phyloP scores from a whole-genome alignment of 2,113 vertebrate species.

The Scalopus aquaticus region DNA sequence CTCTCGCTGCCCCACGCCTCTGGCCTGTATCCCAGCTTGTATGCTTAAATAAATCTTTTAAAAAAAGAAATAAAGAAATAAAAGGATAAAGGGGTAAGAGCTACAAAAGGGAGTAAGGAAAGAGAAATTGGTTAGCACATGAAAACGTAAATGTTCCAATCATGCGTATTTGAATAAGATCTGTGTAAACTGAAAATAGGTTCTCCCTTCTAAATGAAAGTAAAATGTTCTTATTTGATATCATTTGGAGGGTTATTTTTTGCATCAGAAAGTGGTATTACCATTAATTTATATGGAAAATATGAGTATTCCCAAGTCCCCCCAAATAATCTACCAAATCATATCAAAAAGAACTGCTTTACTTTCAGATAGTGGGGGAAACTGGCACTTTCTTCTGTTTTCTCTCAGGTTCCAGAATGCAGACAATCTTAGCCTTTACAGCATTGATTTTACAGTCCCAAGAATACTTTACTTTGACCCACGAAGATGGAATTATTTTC shows the following conservation, averaged over 20 bases:
- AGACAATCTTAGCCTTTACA: not conserved
- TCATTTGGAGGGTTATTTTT: not conserved
- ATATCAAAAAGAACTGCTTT: not conserved
- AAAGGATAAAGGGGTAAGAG: not conserved
- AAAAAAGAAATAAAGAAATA: not conserved
- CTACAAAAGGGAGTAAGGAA: not conserved
- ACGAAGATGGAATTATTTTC: conserved; percentile 68
- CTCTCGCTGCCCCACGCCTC: too few species aligned
- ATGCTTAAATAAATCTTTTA: too few species aligned
- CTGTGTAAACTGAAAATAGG: not conserved
- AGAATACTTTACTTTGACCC: conserved; percentile 48
- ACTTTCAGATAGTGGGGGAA: not conserved
- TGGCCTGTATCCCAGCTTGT: too few species aligned
- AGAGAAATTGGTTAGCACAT: not conserved
- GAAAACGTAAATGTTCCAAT: not conserved
- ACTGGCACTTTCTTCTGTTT: not conserved
- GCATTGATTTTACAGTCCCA: conserved; percentile 32
- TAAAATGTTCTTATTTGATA: not conserved
- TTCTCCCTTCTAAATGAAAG: not conserved
- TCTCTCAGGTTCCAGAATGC: not conserved
- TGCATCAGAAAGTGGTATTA: not conserved
- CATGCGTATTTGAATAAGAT: not conserved
- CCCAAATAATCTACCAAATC: not conserved
- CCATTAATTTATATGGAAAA: not conserved
- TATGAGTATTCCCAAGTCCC: not conserved